Evolutionary conservation across 2,797 vertebrate species (phyloP).

Genomic region (Dryobates pubescens): DNA sequence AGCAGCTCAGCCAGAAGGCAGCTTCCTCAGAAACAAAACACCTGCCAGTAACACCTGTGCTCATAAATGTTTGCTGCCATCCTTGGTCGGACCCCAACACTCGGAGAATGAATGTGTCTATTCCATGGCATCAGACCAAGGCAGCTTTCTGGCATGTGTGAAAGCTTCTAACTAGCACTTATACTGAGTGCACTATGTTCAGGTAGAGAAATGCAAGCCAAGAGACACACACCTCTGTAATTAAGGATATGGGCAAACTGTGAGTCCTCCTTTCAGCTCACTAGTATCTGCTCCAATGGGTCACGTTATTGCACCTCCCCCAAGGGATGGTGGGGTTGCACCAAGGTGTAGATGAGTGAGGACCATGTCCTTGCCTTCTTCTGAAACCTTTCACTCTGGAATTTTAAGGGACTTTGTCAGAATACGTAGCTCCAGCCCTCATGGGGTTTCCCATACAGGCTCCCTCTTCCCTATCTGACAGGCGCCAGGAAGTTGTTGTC

Average conservation of each 20-base stretch:
- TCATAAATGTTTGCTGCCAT: conserved; percentile 33
- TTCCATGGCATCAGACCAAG: conserved; percentile 67
- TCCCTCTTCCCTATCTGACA: neutral
- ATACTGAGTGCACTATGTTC: neutral
- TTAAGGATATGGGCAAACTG: neutral
- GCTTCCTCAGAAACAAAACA: conserved; percentile 56
- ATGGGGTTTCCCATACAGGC: neutral
- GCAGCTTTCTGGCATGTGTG: neutral
- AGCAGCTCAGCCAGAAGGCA: conserved; percentile 60
- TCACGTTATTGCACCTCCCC: neutral
- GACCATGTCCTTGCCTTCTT: neutral
- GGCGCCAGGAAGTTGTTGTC: neutral
- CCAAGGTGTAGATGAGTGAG: neutral
- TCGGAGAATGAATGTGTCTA: conserved; percentile 12
- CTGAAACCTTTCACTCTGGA: neutral
- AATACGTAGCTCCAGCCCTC: neutral
- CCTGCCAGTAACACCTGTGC: conserved; percentile 71
- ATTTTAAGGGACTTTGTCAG: neutral
- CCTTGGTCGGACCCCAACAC: conserved; percentile 25
- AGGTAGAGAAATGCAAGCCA: neutral
- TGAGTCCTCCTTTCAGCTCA: neutral
- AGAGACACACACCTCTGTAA: neutral
- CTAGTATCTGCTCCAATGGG: neutral
- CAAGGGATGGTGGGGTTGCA: neutral
- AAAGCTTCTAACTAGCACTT: conserved; percentile 41